phyloP scores from a whole-genome alignment of 2,113 vertebrate genomes.

The Elaphurus davidianus region DNA sequence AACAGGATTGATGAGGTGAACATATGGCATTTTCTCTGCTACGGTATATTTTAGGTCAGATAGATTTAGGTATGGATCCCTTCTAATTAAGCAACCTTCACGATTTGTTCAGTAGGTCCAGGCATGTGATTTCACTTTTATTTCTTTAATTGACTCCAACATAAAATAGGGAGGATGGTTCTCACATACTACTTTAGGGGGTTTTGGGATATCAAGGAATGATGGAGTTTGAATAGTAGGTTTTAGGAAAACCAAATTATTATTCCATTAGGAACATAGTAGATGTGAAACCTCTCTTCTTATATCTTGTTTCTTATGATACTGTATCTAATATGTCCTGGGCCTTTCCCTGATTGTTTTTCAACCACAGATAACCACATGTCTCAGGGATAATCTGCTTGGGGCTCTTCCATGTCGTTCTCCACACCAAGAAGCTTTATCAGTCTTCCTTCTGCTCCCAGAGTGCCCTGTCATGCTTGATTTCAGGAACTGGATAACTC shows the following conservation, averaged over 20 bases:
- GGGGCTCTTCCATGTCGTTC: conserved; percentile 42
- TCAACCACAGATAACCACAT: conserved; percentile 60
- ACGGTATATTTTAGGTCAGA: not conserved
- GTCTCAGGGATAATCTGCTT: conserved; percentile 55
- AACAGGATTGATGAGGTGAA: not conserved
- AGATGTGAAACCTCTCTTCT: not conserved
- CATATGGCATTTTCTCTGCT: not conserved
- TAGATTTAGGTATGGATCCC: not conserved
- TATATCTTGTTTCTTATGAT: not conserved
- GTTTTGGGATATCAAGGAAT: not conserved
- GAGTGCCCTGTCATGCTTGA: conserved; percentile 65
- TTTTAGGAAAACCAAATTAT: not conserved
- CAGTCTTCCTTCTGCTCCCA: conserved; percentile 73
- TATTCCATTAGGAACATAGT: not conserved
- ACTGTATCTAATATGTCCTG: not conserved
- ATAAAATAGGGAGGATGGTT: not conserved
- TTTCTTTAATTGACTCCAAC: not conserved
- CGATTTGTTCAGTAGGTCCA: not conserved
- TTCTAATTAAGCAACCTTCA: not conserved
- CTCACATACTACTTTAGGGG: not conserved
- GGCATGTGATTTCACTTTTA: not conserved
- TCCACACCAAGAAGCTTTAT: conserved; percentile 66
- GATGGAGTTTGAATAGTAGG: not conserved
- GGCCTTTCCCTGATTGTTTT: not conserved
- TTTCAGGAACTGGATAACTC: not conserved